phyloP scores from a whole-genome alignment of 53 echinoderm and acorn worm genomes.

The Stichopus horrens region DNA sequence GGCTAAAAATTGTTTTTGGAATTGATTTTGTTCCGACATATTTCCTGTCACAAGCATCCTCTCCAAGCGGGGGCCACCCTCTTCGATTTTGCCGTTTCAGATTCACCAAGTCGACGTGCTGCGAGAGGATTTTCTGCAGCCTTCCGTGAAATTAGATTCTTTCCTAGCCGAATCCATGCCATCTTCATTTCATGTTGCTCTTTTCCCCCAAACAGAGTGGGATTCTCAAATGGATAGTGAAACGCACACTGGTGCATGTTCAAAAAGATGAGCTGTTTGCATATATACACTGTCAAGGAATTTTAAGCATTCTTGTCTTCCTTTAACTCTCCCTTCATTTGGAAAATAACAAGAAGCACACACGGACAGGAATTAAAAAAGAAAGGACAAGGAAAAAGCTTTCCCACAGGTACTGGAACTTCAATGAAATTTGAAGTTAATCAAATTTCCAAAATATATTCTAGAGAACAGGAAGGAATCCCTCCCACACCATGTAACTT shows the following conservation, averaged over 20 bases:
- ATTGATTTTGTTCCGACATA: constrained; percentile 42
- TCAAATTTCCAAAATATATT: background rate
- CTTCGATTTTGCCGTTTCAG: constrained; percentile 30
- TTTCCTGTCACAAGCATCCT: constrained; percentile 37
- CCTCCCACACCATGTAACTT: too few relatives aligned
- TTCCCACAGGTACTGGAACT: background rate
- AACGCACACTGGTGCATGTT: constrained; percentile 21
- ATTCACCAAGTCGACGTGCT: constrained; percentile 31
- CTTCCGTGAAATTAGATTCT: constrained; percentile 45
- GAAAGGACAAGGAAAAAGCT: background rate
- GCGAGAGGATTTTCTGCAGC: constrained; percentile 43
- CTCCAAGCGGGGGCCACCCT: constrained; percentile 26
- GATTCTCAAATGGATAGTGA: constrained; percentile 29
- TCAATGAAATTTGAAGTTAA: background rate
- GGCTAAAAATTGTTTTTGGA: constrained; percentile 44
- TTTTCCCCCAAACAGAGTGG: background rate
- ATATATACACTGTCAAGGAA: background rate
- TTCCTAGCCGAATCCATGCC: constrained; percentile 38
- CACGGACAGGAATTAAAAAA: too few relatives aligned
- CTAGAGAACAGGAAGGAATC: background rate
- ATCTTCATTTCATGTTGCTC: constrained; percentile 37
- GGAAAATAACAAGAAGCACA: too few relatives aligned
- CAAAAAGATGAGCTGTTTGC: constrained; percentile 10
- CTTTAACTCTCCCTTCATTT: background rate
- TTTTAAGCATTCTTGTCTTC: background rate